Conservation (phyloP, 2,113 vertebrate genomes). For the Daubentonia madagascariensis region DNA sequence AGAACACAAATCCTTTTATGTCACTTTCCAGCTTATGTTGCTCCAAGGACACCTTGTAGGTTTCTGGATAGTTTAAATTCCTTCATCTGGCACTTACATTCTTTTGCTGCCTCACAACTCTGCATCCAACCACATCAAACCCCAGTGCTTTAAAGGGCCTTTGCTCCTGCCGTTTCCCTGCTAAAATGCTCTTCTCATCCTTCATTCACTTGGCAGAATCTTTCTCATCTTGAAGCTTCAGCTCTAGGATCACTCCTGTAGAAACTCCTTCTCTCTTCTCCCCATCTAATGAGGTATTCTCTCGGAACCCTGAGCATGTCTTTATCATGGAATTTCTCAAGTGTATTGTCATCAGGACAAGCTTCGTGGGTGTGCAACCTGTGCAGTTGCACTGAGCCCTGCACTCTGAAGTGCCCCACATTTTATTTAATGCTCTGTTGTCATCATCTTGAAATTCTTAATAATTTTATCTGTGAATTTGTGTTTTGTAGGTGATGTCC, state of each 20-base stretch:
- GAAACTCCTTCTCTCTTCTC: neutral
- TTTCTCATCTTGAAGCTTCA: neutral
- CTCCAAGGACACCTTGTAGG: neutral
- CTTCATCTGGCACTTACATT: neutral
- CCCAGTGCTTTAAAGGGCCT: neutral
- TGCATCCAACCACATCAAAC: neutral
- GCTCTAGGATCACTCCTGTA: neutral
- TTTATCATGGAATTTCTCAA: neutral
- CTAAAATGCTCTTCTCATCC: neutral
- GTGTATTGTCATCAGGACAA: neutral
- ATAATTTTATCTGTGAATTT: neutral
- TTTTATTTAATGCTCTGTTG: neutral
- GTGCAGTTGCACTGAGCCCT: neutral
- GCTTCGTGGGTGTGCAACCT: accelerated
- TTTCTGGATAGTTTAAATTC: neutral
- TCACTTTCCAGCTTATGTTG: neutral
- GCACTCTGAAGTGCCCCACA: neutral
- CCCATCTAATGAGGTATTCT: neutral
- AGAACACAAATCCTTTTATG: neutral
- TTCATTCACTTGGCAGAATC: neutral
- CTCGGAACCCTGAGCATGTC: neutral
- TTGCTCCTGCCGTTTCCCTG: neutral
- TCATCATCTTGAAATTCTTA: neutral
- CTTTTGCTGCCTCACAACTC: neutral
- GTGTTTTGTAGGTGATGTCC: neutral